A percentile compares a stretch with the other conserved stretches of the same genome.
These are phyloP conservation scores for Oscheius sp. DNA, from an alignment of 2,888 invertebrate species.

Conservation along the genomic window DNA sequence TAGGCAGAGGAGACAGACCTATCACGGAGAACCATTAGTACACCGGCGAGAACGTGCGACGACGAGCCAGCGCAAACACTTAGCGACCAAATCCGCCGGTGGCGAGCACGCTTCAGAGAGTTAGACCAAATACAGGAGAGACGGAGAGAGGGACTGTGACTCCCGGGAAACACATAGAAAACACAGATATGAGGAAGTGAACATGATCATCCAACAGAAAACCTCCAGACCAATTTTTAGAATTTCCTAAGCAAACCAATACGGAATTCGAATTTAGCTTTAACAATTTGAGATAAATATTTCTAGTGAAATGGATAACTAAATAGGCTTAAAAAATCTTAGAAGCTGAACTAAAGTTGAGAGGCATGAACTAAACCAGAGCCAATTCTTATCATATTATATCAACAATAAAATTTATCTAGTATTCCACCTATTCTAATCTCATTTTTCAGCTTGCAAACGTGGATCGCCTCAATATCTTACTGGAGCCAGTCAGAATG, in stretches of 20 bases:
- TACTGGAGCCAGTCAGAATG: slow-evolving; percentile 60
- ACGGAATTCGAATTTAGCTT: too few species aligned
- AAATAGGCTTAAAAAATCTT: too few species aligned
- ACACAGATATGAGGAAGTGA: background rate
- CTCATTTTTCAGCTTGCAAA: slow-evolving; percentile 62
- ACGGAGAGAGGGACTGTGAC: background rate
- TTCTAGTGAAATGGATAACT: too few species aligned
- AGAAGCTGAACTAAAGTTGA: too few species aligned
- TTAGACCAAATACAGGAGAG: slow-evolving; percentile 4
- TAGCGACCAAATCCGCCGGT: slow-evolving; percentile 27
- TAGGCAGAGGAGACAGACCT: too few species aligned
- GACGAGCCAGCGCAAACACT: slow-evolving; percentile 27
- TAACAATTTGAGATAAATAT: too few species aligned
- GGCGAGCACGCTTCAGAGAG: slow-evolving; percentile 15
- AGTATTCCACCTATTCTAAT: background rate
- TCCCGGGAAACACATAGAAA: slow-evolving; percentile 4
- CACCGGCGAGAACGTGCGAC: slow-evolving; percentile 22
- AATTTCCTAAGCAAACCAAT: too few species aligned
- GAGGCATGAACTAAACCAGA: too few species aligned
- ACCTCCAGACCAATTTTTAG: too few species aligned
- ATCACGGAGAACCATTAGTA: slow-evolving; percentile 15
- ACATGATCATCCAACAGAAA: background rate
- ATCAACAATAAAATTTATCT: background rate
- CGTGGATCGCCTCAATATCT: slow-evolving; percentile 69
- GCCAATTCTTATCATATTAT: background rate